Evolutionary conservation across 1,140 invertebrate genomes (phyloP), one percentile per base, ranked within the genome.

Genomic region (Galleria mellonella): DNA sequence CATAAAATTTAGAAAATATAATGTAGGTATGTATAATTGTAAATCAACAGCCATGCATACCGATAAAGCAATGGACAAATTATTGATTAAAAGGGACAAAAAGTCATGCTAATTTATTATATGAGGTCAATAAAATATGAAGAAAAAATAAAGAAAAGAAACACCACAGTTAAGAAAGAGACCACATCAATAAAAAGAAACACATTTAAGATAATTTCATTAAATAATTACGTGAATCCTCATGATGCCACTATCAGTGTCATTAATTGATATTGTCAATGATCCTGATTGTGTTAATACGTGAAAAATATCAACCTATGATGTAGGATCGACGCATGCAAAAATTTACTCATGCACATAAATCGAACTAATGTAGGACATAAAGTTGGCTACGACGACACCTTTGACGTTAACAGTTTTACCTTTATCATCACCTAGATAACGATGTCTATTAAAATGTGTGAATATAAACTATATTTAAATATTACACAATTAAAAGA

Each of bases 41-140:
- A 64, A 42, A 78, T 58, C 57, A 62, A 74, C 64, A 79, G 76
- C 75, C 81, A 84, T 84, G 81, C 81, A 81, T 58, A 75, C 59
- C 65, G 67, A 75, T 55, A 53, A 72, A 78, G 70, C 75, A 61
- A 65, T 58, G 51, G 48, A 49, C 30, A 51, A 58, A 51, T 47
- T 39, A 39, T 43, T 43, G 39, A 53, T 61, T 39, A 23, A 59
- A 56, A 54, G 51, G 55, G 51, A 33, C 48, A 56, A 56, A n/a
- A 57, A 49, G 42, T 68, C 73, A 82, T 83, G 76, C 76, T 67
- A 9, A 30, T 43, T 47, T 63, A 69, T 76, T 78, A 76, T 79
- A 74, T 82, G 71, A 78, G 72, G 75, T 79, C 72, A 60, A 47
- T 71, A 42, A 55, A 41, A 53, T 15, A 40, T 43, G 43, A 51